A percentile compares a stretch with the other conserved stretches of the same genome.
phyloP scores from a whole-genome alignment of 2,888 invertebrate species.

The Macrosiphum euphorbiae region DNA sequence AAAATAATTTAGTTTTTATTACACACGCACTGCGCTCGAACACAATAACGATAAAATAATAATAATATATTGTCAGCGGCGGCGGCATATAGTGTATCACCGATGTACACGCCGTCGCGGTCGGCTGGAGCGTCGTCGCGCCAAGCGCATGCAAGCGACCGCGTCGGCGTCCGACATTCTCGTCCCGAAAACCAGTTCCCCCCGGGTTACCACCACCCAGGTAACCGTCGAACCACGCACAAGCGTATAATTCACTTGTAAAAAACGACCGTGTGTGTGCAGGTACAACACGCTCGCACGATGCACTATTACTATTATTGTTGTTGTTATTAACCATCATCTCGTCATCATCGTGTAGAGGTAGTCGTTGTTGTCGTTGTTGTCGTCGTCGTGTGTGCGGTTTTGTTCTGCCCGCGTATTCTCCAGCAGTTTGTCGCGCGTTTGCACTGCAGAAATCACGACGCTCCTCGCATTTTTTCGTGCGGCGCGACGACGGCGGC shows the following conservation, averaged over 20 bases:
- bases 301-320: neutral
- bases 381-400: constrained; percentile 14
- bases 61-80: neutral
- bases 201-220: constrained; percentile 49
- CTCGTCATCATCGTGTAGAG: neutral
- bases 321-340: neutral
- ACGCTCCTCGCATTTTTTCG: neutral
- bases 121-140: neutral
- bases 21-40: neutral
- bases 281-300: neutral
- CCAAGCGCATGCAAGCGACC: neutral
- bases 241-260: neutral
- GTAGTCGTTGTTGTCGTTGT: neutral
- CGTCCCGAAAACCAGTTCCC: constrained; percentile 59
- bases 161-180: constrained; percentile 42
- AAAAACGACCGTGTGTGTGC: neutral
- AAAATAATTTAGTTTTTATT: neutral
- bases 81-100: neutral
- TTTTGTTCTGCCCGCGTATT: constrained; percentile 39
- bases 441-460: neutral
- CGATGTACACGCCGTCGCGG: neutral
- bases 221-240: constrained; percentile 23
- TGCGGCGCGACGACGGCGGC: neutral
- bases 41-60: neutral
- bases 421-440: constrained; percentile 5